Evolutionary conservation across 2,797 vertebrate species (phyloP), one percentile per base, ranked within the genome.

Genomic region (Amblyraja radiata): DNA sequence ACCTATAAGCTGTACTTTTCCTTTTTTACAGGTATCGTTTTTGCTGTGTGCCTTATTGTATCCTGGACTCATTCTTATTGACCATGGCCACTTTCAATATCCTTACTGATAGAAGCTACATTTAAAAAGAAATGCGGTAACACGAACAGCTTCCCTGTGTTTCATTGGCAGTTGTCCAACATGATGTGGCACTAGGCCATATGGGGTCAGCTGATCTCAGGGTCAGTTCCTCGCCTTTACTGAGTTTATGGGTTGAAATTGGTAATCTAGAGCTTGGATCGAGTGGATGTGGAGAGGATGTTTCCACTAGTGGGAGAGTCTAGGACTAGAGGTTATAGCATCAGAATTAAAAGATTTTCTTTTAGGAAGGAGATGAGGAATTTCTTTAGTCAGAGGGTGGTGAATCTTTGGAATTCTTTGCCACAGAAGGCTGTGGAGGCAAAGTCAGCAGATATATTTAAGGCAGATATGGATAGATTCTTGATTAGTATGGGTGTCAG

Each of bases 81-180:
- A 99, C 96, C 97, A 98, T 0, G 99, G 99, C 28, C 99, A 99
- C 96, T 99, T 99, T 95, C 99, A 99, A 97, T 99, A 99, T 99
- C 99, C 98, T 99, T 98, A 80, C 8, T 10, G 8, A 5, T 14
- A 36, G 16, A 2, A 5, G 61, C n/a, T n/a, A 9, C 23, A 58
- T 61, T 61, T 84, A 28, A 28, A 25, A 1, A 5, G 21, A 84
- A 84, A 10, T 14, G 25, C 25, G 58, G 54, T 25, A 84, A 61
- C 2, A 25, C 54, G 11, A 46, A 46, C 18, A 10, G 6, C 83
- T 7, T 11, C 28, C 83, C 83, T 28, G 1, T 86, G 83, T 25
- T 63, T 86, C 58, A 63, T 13, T 86, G 58, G 16, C 25, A n/a
- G 83, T 32, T 63, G 28, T 13, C n/a, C 25, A 14, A 5, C 28